A percentile compares a stretch with the other conserved stretches of the same genome.
Evolutionary conservation across 2,888 invertebrate genomes (phyloP).

Genomic region (Drosophila peninsularis): DNA sequence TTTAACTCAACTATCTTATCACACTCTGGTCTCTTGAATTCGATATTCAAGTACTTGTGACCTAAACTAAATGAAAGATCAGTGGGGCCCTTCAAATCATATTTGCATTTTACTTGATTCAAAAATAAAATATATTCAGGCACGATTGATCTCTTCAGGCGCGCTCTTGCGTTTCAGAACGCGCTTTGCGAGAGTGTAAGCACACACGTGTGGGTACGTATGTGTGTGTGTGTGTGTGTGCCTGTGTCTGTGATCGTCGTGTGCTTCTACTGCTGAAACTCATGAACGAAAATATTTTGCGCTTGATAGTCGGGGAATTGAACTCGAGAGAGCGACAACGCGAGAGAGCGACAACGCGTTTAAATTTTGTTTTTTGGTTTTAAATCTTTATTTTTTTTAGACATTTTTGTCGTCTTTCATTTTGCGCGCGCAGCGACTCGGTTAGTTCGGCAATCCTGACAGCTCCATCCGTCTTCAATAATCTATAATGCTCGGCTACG

Average conservation of each 20-base stretch:
- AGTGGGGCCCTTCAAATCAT: neutral
- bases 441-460: constrained; percentile 11
- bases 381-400: constrained; percentile 21
- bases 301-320: constrained; percentile 54
- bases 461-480: constrained; percentile 5
- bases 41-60: neutral
- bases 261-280: neutral
- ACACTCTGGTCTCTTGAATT: neutral
- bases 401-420: constrained; percentile 30
- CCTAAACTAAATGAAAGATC: neutral
- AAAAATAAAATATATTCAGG: neutral
- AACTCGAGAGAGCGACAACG: constrained; percentile 65
- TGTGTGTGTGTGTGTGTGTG: neutral
- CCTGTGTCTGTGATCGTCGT: neutral
- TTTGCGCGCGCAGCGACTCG: constrained; percentile 54
- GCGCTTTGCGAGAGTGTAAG: constrained; percentile 9
- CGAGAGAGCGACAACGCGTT: no score
- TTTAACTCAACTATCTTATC: neutral
- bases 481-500: constrained; percentile 38
- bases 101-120: neutral
- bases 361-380: constrained; percentile 32
- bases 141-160: neutral
- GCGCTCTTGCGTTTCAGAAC: constrained; percentile 1
- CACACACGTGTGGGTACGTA: neutral
- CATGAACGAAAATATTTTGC: constrained; percentile 1